A percentile compares a stretch with the other conserved stretches of the same genome.
These are phyloP conservation scores for Bimastos eiseni DNA, from an alignment of 2,888 invertebrate genomes.

Conservation along the genomic window DNA sequence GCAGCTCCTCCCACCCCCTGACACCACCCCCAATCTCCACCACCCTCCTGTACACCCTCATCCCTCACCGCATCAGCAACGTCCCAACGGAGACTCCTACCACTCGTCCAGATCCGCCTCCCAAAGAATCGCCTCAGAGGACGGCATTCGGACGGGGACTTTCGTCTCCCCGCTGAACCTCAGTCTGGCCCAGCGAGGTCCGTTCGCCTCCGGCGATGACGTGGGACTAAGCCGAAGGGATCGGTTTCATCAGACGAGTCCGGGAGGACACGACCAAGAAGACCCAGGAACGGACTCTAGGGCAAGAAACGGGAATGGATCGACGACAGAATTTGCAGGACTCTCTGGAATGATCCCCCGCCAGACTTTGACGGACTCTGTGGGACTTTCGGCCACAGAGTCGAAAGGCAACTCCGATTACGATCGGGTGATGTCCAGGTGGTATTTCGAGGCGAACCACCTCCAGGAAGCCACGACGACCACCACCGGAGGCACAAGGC, in stretches of 20 bases:
- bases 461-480: neutral
- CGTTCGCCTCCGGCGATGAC: neutral
- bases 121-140: neutral
- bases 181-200: neutral
- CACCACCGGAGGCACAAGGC: neutral
- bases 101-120: neutral
- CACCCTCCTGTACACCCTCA: neutral
- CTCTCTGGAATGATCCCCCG: neutral
- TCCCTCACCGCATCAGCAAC: neutral
- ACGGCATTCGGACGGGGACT: neutral
- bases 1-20: neutral
- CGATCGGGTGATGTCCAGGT: slow-evolving; percentile 15
- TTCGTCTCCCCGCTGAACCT: slow-evolving; percentile 38
- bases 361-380: neutral
- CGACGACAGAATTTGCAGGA: neutral
- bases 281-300: neutral
- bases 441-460: neutral
- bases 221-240: neutral
- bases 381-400: neutral
- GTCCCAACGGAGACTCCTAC: neutral
- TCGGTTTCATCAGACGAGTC: neutral
- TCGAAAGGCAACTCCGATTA: neutral
- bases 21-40: neutral
- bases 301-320: neutral
- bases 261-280: neutral